These are phyloP conservation scores for Drosophila melanica DNA, from an alignment of 1,140 invertebrate genomes.

Conservation along the genomic window DNA sequence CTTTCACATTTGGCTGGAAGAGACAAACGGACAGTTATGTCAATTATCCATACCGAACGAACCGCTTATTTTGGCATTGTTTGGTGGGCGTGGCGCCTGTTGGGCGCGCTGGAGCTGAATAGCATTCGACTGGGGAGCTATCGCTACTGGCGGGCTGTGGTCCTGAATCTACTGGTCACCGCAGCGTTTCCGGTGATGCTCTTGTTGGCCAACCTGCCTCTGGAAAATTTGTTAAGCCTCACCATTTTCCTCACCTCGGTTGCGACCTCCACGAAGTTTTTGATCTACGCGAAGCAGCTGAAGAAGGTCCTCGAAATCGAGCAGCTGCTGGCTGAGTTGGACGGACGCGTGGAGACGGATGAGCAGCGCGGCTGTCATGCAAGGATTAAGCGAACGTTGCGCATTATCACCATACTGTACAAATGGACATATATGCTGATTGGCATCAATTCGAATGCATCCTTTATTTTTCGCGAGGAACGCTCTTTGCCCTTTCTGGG, in stretches of 20 bases:
- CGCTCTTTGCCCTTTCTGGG: slow-evolving; percentile 53
- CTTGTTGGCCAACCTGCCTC: slow-evolving; percentile 9
- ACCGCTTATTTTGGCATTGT: slow-evolving; percentile 37
- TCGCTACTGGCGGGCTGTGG: slow-evolving; percentile 17
- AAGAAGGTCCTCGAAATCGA: slow-evolving; percentile 30
- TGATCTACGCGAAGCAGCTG: slow-evolving; percentile 42
- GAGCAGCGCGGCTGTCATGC: slow-evolving; percentile 24
- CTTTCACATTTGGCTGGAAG: background rate
- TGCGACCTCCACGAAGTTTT: slow-evolving; percentile 45
- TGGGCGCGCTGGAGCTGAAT: slow-evolving; percentile 47
- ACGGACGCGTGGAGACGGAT: slow-evolving; percentile 31
- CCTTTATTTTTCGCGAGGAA: slow-evolving; percentile 27
- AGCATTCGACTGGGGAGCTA: slow-evolving; percentile 2
- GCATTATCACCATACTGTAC: slow-evolving; percentile 38
- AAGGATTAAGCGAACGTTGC: slow-evolving; percentile 12
- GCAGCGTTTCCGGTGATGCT: slow-evolving; percentile 34
- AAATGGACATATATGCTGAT: slow-evolving; percentile 14
- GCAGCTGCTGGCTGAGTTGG: slow-evolving; percentile 32
- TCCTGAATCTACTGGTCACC: slow-evolving; percentile 35
- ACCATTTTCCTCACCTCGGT: slow-evolving; percentile 42
- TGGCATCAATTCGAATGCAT: slow-evolving; percentile 12
- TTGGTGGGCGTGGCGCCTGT: slow-evolving; percentile 23
- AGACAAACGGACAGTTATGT: background rate
- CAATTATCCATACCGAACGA: background rate
- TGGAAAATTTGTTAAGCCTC: slow-evolving; percentile 63